Evolutionary conservation across 2,113 vertebrate species (phyloP).

Genomic region (Heteronetta atricapilla): DNA sequence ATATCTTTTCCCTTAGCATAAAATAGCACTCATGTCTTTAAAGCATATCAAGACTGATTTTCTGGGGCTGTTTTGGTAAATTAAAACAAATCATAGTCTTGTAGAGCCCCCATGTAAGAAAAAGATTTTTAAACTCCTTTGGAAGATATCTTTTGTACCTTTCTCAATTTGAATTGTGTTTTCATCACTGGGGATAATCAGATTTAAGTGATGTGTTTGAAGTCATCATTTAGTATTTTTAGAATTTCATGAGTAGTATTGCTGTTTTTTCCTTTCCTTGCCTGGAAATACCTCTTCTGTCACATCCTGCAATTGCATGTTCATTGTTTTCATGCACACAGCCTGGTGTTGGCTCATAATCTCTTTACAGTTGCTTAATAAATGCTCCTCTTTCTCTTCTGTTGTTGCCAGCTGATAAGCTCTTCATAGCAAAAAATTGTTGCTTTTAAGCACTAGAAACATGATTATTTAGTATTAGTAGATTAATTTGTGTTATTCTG

Average conservation of each 20-base stretch:
- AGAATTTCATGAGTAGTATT: neutral
- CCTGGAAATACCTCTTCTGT: neutral
- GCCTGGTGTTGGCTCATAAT: neutral
- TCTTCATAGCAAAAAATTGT: neutral
- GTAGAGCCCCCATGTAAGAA: neutral
- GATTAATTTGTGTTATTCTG: neutral
- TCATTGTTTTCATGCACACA: neutral
- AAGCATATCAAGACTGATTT: neutral
- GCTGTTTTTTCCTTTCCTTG: neutral
- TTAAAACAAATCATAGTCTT: neutral
- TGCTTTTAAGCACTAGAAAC: neutral
- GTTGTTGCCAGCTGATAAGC: conserved; percentile 2
- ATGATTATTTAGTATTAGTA: neutral
- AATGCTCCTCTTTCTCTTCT: neutral
- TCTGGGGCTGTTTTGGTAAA: neutral
- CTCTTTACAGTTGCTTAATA: neutral
- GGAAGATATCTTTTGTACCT: neutral
- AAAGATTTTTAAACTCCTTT: neutral
- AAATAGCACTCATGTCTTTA: neutral
- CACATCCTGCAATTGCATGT: conserved; percentile 1
- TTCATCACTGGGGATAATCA: neutral
- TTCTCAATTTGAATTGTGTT: neutral
- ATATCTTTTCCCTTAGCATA: neutral
- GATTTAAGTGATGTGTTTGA: neutral
- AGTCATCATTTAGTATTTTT: conserved; percentile 2